Evolutionary conservation across 2,888 invertebrate species (phyloP).

Genomic region (Eupithecia exiguata): DNA sequence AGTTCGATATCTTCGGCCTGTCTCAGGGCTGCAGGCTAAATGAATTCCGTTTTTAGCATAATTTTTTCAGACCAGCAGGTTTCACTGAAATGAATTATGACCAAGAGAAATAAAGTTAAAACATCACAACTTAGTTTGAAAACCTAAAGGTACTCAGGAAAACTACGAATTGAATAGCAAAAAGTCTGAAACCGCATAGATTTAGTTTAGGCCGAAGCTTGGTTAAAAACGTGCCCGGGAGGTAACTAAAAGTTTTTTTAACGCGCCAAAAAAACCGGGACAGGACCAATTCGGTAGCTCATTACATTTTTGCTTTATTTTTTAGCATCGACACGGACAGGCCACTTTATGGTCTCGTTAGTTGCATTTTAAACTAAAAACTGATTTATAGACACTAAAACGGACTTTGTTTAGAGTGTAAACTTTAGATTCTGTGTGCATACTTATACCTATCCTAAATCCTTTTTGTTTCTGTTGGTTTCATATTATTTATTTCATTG

Average conservation of each 20-base stretch:
- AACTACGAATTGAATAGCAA: not conserved
- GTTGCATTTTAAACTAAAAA: slow-evolving; percentile 58
- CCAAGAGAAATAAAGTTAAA: not conserved
- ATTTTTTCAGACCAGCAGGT: not conserved
- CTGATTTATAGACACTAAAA: slow-evolving; percentile 66
- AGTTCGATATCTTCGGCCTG: not conserved
- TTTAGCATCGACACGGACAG: slow-evolving; percentile 62
- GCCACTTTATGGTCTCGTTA: slow-evolving; percentile 68
- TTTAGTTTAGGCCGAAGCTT: not conserved
- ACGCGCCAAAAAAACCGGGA: slow-evolving; percentile 54
- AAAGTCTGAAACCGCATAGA: not conserved
- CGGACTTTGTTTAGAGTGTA: slow-evolving; percentile 32
- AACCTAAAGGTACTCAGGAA: not conserved
- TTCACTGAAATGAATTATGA: not conserved
- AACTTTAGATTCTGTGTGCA: not conserved
- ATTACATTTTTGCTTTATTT: slow-evolving; percentile 70
- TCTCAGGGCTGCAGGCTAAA: not conserved
- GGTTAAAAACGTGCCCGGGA: not conserved
- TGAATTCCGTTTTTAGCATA: not conserved
- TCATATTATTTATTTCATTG: not conserved
- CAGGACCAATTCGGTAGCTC: slow-evolving; percentile 71
- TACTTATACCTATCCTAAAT: not conserved
- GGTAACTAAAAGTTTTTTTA: slow-evolving; percentile 52
- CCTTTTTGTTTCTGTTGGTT: not conserved
- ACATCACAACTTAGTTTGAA: not conserved